A percentile compares a stretch with the other conserved stretches of the same genome.
phyloP scores from a whole-genome alignment of 2,888 invertebrate genomes.

The Drosophila percnosoma region DNA sequence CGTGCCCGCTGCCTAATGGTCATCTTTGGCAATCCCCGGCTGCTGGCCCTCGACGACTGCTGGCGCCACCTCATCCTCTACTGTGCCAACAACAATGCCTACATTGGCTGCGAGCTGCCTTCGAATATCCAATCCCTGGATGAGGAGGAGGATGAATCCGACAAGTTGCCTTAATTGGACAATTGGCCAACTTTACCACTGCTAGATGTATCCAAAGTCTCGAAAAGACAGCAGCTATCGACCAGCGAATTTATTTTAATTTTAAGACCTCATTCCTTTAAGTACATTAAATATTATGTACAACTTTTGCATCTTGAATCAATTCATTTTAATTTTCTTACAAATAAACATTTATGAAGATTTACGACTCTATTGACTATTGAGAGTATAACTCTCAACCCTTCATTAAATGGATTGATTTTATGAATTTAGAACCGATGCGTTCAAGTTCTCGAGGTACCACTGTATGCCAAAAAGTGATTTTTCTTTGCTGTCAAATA shows the following conservation, averaged over 20 bases:
- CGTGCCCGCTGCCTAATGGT: constrained; percentile 91
- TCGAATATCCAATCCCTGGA: constrained; percentile 14
- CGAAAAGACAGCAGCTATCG: constrained; percentile 4
- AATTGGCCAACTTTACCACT: too few species aligned
- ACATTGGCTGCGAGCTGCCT: constrained; percentile 89
- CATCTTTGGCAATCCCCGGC: constrained; percentile 93
- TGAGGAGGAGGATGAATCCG: constrained; percentile 17
- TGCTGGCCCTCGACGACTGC: constrained; percentile 88
- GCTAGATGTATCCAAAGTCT: constrained; percentile 43
- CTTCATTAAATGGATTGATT: too few species aligned
- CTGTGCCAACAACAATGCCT: constrained; percentile 88
- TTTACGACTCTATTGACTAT: neutral
- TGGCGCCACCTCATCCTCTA: constrained; percentile 89
- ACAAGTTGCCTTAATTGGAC: constrained; percentile 11
- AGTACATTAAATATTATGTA: neutral
- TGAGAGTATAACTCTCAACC: neutral
- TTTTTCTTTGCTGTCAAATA: neutral
- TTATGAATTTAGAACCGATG: neutral
- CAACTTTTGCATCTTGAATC: neutral
- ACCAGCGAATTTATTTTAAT: constrained; percentile 17
- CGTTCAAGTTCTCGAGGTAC: neutral
- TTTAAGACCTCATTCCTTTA: neutral
- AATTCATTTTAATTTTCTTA: neutral
- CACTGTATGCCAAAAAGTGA: neutral
- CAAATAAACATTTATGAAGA: neutral